Evolutionary conservation across 2,888 invertebrate genomes (phyloP).

Genomic region (Cryptus viduatorius): DNA sequence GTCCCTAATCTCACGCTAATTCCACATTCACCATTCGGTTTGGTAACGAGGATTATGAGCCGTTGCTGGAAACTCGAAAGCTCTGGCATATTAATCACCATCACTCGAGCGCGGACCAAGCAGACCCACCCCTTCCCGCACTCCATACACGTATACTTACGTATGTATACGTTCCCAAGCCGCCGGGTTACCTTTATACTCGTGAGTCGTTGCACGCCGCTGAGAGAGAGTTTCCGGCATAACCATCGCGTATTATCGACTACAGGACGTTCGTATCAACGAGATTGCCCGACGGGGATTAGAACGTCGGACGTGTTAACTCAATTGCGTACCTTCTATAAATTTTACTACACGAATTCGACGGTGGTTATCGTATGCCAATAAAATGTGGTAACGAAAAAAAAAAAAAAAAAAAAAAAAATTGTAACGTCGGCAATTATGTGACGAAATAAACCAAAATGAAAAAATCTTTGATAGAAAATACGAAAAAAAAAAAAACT

Average conservation of each 20-base stretch:
- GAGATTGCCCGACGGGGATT: conserved; percentile 62
- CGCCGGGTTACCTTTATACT: conserved; percentile 30
- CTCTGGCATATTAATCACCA: conserved; percentile 74
- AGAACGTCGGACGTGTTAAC: conserved; percentile 49
- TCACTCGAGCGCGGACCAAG: conserved; percentile 69
- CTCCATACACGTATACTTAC: conserved; percentile 11
- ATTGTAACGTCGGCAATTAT: background rate
- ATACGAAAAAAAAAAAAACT: background rate
- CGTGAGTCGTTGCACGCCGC: conserved; percentile 46
- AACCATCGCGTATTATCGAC: conserved; percentile 47
- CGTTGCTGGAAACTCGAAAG: conserved; percentile 59
- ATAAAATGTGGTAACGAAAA: background rate
- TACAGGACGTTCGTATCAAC: conserved; percentile 55
- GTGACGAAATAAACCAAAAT: background rate
- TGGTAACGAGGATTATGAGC: conserved; percentile 71
- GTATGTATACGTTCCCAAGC: conserved; percentile 8
- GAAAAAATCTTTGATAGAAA: background rate
- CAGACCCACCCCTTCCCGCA: conserved; percentile 15
- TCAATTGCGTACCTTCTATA: conserved; percentile 45
- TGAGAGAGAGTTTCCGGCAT: conserved; percentile 52
- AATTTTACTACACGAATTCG: conserved; percentile 16
- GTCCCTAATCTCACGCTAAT: conserved; percentile 73
- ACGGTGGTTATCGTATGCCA: background rate
- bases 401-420: background rate
- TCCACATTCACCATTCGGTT: conserved; percentile 67